phyloP scores from a whole-genome alignment of 2,113 vertebrate genomes.

The Hemichromis elongatus region DNA sequence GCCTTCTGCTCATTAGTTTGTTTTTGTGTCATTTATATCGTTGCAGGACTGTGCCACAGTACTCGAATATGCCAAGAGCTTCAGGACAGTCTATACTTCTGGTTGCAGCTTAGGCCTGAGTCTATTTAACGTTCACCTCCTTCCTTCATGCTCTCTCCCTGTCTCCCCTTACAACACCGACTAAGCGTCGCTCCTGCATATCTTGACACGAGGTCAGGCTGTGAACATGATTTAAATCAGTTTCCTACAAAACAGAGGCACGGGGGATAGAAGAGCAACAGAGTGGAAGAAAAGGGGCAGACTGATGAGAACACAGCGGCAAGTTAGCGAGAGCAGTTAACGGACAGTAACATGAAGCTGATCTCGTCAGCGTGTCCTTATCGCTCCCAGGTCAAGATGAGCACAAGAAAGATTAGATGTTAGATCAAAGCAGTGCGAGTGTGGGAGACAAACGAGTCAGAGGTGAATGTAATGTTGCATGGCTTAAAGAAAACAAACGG shows the following conservation, averaged over 20 bases:
- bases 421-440: background rate
- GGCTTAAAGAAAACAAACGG: background rate
- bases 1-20: background rate
- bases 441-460: background rate
- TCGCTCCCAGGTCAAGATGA: background rate
- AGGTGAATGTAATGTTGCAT: background rate
- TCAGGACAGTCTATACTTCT: background rate
- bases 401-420: background rate
- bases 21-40: background rate
- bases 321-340: background rate
- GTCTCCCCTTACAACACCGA: background rate
- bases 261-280: background rate
- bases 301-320: background rate
- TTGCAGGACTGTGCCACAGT: background rate
- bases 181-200: background rate
- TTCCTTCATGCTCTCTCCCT: background rate
- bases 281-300: background rate
- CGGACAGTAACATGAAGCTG: background rate
- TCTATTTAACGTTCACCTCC: background rate
- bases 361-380: slow-evolving; percentile 9
- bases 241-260: background rate
- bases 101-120: background rate
- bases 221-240: slow-evolving; percentile 1
- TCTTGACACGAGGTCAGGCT: background rate
- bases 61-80: background rate